Evolutionary conservation across 1,140 invertebrate genomes (phyloP), one percentile per base, ranked within the genome.

Genomic region (Diorhabda sublineata): DNA sequence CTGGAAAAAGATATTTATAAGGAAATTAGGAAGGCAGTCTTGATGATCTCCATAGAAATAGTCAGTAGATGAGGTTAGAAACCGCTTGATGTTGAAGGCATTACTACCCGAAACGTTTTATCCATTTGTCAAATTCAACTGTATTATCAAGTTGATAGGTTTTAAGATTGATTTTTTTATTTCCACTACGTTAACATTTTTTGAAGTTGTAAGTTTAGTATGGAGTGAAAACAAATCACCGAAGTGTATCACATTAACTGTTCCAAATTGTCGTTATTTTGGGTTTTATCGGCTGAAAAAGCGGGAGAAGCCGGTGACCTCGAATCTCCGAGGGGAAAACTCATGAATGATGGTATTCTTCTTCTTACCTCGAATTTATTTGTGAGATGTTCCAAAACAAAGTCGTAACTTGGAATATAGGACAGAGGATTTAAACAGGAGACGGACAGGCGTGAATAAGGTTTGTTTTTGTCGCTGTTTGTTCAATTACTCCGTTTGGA

Each of bases 321-420:
- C 59, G 59, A 61, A 61, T 42, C 41, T 41, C 11, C 47, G n/a
- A 61, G 26, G 59, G 59, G 26, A 41, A 4, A 41, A 43, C 41
- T 61, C 59, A 43, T 61, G 42, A 61, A 61, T 61, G 42, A 61
- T 43, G 26, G 59, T 42, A 8, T 60, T 60, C 26, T 61, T 42
- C 42, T 58, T 42, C 59, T 61, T 61, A 41, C 42, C 26, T 42
- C 42, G 42, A 61, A 61, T 61, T 61, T 61, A 61, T 61, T 61
- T 61, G 42, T 43, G 59, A 43, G 42, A 61, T 3, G 59, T 8
- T 61, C 59, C 59, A 61, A 61, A 61, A 61, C 59, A 61, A 61
- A 61, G 59, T 61, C 59, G 59, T 61, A 61, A 61, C 59, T 7
- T 43, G 59, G 42, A 61, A 61, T 61, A 61, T 61, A 43, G 59